Evolutionary conservation across 2,888 invertebrate genomes (phyloP).

Genomic region (Bruchidius siliquastri): DNA sequence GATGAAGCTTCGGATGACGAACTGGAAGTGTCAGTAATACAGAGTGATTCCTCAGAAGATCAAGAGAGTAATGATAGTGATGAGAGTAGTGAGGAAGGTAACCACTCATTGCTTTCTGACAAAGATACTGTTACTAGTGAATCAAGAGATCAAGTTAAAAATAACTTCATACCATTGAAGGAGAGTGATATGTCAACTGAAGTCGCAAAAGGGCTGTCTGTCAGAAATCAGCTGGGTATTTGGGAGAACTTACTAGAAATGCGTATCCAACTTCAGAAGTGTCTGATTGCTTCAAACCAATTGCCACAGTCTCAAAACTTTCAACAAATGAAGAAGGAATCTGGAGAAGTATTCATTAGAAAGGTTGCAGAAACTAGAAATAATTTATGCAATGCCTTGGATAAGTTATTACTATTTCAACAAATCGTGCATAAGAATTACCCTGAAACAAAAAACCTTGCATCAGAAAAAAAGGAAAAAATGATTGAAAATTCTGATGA

Average conservation of each 20-base stretch:
- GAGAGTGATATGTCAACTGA: slow-evolving; percentile 54
- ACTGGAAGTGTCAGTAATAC: slow-evolving; percentile 3
- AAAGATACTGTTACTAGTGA: slow-evolving; percentile 16
- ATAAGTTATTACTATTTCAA: slow-evolving; percentile 62
- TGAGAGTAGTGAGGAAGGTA: neutral
- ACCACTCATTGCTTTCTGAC: neutral
- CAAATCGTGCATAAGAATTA: slow-evolving; percentile 56
- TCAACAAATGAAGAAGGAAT: slow-evolving; percentile 43
- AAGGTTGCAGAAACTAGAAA: slow-evolving; percentile 52
- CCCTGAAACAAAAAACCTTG: slow-evolving; percentile 63
- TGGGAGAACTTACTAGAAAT: slow-evolving; percentile 86
- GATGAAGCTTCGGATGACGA: slow-evolving; percentile 24
- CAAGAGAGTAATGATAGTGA: slow-evolving; percentile 19
- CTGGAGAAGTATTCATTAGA: slow-evolving; percentile 50
- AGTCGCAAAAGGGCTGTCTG: slow-evolving; percentile 61
- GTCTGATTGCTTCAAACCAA: slow-evolving; percentile 69
- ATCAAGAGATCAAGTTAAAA: slow-evolving; percentile 34
- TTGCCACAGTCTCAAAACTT: slow-evolving; percentile 65
- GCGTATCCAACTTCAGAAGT: slow-evolving; percentile 83
- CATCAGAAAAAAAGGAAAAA: slow-evolving; percentile 7
- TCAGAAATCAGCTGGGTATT: slow-evolving; percentile 65
- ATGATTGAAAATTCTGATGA: slow-evolving; percentile 47
- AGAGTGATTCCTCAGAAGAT: slow-evolving; percentile 21
- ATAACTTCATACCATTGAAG: slow-evolving; percentile 55
- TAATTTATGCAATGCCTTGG: slow-evolving; percentile 57